phyloP scores from a whole-genome alignment of 37 sponge, comb jelly and placozoan genomes.

The Cliona cf. orientalis region DNA sequence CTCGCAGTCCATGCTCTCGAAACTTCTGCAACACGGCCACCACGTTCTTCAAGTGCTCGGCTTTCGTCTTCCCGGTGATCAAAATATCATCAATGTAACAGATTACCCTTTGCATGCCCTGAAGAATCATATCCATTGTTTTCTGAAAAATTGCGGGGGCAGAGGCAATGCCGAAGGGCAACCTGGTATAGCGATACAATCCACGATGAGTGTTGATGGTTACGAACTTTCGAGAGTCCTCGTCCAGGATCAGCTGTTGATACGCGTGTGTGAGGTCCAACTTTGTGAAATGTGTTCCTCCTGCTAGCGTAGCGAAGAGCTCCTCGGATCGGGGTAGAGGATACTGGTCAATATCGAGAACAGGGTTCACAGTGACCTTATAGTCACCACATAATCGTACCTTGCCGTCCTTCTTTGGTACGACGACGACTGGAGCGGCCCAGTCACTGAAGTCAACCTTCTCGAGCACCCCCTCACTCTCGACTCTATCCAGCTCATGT shows the following conservation, averaged over 20 bases:
- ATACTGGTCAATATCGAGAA: slow-evolving; percentile 38
- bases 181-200: slow-evolving; percentile 21
- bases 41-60: slow-evolving; percentile 26
- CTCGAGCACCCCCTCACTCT: slow-evolving; percentile 40
- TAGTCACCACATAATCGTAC: slow-evolving; percentile 64
- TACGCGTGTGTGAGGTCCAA: slow-evolving; percentile 59
- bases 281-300: slow-evolving; percentile 53
- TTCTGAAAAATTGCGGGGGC: slow-evolving; percentile 46
- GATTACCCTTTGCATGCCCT: slow-evolving; percentile 25
- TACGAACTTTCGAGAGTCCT: slow-evolving; percentile 24
- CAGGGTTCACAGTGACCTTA: slow-evolving; percentile 58
- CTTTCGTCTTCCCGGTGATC: slow-evolving; percentile 33
- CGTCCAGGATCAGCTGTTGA: slow-evolving; percentile 31
- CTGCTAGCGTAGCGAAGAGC: slow-evolving; percentile 40
- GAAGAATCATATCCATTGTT: slow-evolving; percentile 32
- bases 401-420: slow-evolving; percentile 44
- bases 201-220: slow-evolving; percentile 61
- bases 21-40: slow-evolving; percentile 30
- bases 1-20: slow-evolving; percentile 17
- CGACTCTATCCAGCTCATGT: slow-evolving; percentile 30
- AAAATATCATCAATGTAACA: slow-evolving; percentile 47
- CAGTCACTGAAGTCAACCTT: slow-evolving; percentile 49
- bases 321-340: slow-evolving; percentile 60
- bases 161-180: slow-evolving; percentile 51
- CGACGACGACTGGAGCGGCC: slow-evolving; percentile 64